Percentiles rank a stretch among this genome's conserved stretches.
These are phyloP conservation scores for Heteronetta atricapilla DNA, from an alignment of 2,113 vertebrate species.

Conservation along the genomic window DNA sequence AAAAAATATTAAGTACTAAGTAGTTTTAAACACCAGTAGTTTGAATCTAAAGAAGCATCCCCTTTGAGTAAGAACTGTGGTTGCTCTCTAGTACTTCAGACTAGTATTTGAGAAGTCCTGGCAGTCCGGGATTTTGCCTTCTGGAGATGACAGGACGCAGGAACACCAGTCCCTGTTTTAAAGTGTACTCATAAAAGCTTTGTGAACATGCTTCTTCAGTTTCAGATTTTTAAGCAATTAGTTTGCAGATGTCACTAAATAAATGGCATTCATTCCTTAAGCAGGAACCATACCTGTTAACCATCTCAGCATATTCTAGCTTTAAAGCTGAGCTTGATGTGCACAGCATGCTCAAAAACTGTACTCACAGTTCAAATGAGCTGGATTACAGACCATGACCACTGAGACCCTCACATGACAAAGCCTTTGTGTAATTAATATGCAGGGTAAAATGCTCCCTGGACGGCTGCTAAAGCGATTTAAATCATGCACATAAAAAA, in stretches of 20 bases:
- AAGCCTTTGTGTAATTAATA: constrained; percentile 96
- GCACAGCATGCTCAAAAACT: constrained; percentile 88
- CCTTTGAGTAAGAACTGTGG: accelerated
- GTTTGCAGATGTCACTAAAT: constrained; percentile 78
- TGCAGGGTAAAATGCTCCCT: constrained; percentile 94
- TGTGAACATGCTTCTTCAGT: not conserved
- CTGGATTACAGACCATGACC: constrained; percentile 89
- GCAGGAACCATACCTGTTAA: constrained; percentile 83
- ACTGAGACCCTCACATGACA: constrained; percentile 85
- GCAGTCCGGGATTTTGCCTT: not conserved
- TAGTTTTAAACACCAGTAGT: not conserved
- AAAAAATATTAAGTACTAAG: not conserved
- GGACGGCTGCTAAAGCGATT: constrained; percentile 90
- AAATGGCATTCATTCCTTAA: constrained; percentile 82
- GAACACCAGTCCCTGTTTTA: not conserved
- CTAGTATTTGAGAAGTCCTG: too few species aligned
- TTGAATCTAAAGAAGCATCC: not conserved
- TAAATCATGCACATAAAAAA: constrained; percentile 92
- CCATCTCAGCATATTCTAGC: constrained; percentile 77
- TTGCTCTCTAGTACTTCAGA: not conserved
- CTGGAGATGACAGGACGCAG: not conserved
- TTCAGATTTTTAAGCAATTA: constrained; percentile 64
- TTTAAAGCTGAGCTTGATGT: constrained; percentile 77
- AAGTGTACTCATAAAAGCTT: constrained; percentile 8
- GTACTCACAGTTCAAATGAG: constrained; percentile 87